These are phyloP conservation scores for Trichonephila clavipes DNA, from an alignment of 1,140 invertebrate species.

Conservation along the genomic window DNA sequence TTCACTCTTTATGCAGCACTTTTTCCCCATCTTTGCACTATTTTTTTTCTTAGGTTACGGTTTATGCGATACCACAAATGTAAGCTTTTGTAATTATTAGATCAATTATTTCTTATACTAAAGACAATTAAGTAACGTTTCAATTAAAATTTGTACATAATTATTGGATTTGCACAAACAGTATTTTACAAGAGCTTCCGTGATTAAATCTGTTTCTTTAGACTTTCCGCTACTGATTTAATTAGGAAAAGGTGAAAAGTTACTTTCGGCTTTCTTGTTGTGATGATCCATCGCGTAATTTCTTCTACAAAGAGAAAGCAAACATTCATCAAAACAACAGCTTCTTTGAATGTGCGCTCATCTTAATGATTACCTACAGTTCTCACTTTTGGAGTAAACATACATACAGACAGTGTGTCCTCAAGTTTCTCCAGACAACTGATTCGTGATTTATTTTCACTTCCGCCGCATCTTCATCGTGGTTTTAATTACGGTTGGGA, in stretches of 20 bases:
- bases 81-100: no score
- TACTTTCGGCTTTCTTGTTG: not conserved
- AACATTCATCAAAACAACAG: slow-evolving; percentile 30
- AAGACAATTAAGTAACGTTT: no score
- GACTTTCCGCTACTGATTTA: not conserved
- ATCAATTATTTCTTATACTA: no score
- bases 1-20: no score
- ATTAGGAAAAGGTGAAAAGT: no score
- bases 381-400: slow-evolving; percentile 3
- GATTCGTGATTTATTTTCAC: slow-evolving; percentile 31
- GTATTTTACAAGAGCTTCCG: no score
- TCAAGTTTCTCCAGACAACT: slow-evolving; percentile 14
- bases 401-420: not conserved
- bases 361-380: slow-evolving; percentile 25
- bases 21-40: no score
- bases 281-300: not conserved
- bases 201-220: not conserved
- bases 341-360: not conserved
- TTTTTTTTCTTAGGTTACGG: no score
- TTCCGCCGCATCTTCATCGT: not conserved
- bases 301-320: not conserved
- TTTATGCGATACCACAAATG: no score
- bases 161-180: no score
- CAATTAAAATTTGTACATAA: no score
- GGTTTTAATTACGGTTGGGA: slow-evolving; percentile 6